phyloP scores from a whole-genome alignment of 1,140 invertebrate genomes.

The Atta cephalotes region DNA sequence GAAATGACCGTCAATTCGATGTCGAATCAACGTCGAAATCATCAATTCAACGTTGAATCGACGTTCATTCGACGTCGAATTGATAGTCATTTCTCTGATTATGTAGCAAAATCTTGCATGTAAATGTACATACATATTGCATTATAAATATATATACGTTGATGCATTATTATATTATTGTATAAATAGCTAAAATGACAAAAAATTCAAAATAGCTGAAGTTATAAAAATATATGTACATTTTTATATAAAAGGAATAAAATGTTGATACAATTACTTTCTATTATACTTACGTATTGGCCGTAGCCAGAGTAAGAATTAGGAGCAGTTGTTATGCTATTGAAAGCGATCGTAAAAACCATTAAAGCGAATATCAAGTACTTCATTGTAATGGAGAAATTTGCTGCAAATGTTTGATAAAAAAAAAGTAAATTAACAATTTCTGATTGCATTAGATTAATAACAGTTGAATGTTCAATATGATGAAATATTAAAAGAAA shows the following conservation, averaged over 20 bases:
- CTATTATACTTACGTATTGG: not conserved
- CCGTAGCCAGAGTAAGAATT: too few relatives aligned
- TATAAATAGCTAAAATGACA: not conserved
- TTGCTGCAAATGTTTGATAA: not conserved
- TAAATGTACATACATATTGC: too few relatives aligned
- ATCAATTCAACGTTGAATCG: too few relatives aligned
- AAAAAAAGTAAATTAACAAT: not conserved
- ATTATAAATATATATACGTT: not conserved
- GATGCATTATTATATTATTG: not conserved
- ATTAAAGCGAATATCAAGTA: conserved; percentile 8
- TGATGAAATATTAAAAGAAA: not conserved
- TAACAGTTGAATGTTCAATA: not conserved
- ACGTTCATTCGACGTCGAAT: too few relatives aligned
- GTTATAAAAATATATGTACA: not conserved
- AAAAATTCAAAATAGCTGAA: not conserved
- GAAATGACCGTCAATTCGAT: too few relatives aligned
- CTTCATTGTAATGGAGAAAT: conserved; percentile 26
- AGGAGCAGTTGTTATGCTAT: not conserved
- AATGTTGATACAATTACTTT: conserved; percentile 6
- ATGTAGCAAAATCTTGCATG: not conserved
- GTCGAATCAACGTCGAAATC: too few relatives aligned
- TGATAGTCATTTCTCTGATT: too few relatives aligned
- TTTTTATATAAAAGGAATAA: not conserved
- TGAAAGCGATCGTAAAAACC: not conserved
- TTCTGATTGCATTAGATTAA: not conserved